A percentile compares a stretch with the other conserved stretches of the same genome.
Conservation (phyloP, 1,140 invertebrate species). For the Cepaea nemoralis region DNA sequence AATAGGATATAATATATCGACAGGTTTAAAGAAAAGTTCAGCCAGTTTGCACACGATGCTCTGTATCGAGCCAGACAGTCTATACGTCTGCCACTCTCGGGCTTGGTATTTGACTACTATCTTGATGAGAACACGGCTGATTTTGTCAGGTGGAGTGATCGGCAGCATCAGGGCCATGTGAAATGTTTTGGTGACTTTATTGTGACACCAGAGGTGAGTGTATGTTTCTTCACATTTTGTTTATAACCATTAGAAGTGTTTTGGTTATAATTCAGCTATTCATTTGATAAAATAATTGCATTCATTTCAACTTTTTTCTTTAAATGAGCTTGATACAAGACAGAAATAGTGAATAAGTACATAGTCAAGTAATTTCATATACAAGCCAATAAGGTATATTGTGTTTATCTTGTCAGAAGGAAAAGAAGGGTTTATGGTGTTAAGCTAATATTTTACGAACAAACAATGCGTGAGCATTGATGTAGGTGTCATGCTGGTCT, state of each 20-base stretch:
- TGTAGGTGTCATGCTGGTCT: too few species aligned
- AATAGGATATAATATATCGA: too few species aligned
- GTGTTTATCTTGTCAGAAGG: too few species aligned
- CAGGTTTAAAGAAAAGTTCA: constrained; percentile 64
- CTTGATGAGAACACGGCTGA: constrained; percentile 60
- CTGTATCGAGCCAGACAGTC: constrained; percentile 63
- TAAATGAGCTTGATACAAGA: too few species aligned
- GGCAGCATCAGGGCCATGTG: constrained; percentile 55
- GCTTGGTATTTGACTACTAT: constrained; percentile 66
- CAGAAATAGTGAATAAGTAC: too few species aligned
- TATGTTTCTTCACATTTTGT: not conserved
- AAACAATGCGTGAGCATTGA: too few species aligned
- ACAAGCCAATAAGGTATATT: too few species aligned
- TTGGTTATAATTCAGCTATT: not conserved
- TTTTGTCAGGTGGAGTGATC: constrained; percentile 65
- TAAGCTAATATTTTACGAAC: too few species aligned
- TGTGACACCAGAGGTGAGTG: constrained; percentile 64
- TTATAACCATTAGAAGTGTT: not conserved
- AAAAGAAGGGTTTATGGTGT: too few species aligned
- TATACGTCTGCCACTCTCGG: constrained; percentile 60
- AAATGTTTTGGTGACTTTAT: constrained; percentile 57
- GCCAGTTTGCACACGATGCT: constrained; percentile 65
- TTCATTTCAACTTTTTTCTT: too few species aligned
- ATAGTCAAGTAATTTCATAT: too few species aligned
- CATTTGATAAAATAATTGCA: too few species aligned